Percentiles rank a stretch among this genome's conserved stretches.
These are phyloP conservation scores for Fragum fragum DNA, from an alignment of 2,888 invertebrate genomes.

Conservation along the genomic window DNA sequence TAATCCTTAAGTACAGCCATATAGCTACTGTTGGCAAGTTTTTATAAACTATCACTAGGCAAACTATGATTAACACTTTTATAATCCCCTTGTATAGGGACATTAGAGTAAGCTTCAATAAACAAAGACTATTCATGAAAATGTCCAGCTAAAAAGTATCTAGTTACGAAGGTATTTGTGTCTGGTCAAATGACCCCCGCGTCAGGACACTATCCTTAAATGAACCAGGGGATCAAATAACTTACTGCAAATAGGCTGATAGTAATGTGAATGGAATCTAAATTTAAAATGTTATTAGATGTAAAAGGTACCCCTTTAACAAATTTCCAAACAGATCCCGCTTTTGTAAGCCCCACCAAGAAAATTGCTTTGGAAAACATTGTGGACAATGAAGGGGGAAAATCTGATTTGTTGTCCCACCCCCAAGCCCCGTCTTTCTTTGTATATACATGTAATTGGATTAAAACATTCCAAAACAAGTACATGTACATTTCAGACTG, in stretches of 20 bases:
- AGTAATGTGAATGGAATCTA: not conserved
- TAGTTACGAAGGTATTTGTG: not conserved
- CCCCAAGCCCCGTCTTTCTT: too few species aligned
- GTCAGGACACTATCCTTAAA: constrained; percentile 41
- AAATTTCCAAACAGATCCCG: too few species aligned
- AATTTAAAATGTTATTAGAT: not conserved
- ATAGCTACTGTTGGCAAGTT: constrained; percentile 21
- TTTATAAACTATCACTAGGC: constrained; percentile 26
- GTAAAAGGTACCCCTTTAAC: too few species aligned
- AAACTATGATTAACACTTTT: constrained; percentile 12
- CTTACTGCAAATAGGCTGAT: too few species aligned
- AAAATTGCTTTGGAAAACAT: too few species aligned
- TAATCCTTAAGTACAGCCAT: constrained; percentile 24
- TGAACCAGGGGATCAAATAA: constrained; percentile 31
- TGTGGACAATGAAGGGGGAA: too few species aligned
- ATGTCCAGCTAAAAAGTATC: constrained; percentile 4
- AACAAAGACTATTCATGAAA: not conserved
- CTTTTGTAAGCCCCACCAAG: too few species aligned
- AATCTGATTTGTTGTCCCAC: not conserved
- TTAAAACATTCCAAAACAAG: too few species aligned
- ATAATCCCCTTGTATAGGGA: constrained; percentile 18
- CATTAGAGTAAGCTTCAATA: not conserved
- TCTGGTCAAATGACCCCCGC: constrained; percentile 23
- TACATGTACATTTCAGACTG: too few species aligned
- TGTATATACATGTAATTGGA: too few species aligned